Conservation (phyloP, 2,888 invertebrate genomes). For the Lycaena phlaeas region DNA sequence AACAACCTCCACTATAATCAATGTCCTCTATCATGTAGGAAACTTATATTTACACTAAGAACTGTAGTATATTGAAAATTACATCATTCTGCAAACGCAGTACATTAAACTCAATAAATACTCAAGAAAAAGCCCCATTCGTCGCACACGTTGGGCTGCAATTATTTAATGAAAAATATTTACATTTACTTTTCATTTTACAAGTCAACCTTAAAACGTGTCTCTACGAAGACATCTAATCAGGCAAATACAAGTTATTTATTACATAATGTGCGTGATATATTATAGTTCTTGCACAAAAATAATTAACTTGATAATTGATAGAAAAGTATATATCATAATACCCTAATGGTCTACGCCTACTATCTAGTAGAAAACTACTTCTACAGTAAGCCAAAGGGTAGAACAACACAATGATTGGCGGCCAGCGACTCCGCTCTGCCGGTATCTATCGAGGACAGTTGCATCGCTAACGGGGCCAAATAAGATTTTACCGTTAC, state of each 20-base stretch:
- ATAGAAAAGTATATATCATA: constrained; percentile 66
- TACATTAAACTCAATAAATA: constrained; percentile 49
- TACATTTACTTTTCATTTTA: constrained; percentile 62
- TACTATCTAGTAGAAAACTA: constrained; percentile 69
- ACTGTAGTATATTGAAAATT: constrained; percentile 48
- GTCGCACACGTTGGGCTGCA: constrained; percentile 58
- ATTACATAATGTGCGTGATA: constrained; percentile 63
- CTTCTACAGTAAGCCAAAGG: constrained; percentile 70
- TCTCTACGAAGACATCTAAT: constrained; percentile 70
- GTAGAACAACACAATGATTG: constrained; percentile 59
- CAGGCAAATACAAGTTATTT: constrained; percentile 60
- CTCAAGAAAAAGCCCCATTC: constrained; percentile 61
- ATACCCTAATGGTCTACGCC: constrained; percentile 72
- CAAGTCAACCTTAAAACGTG: constrained; percentile 60
- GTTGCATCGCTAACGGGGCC: constrained; percentile 75
- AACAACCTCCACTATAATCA: constrained; percentile 60
- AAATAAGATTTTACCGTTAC: constrained; percentile 72
- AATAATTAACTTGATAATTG: constrained; percentile 60
- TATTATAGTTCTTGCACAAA: constrained; percentile 68
- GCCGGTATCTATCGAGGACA: constrained; percentile 67
- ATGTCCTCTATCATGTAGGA: constrained; percentile 47
- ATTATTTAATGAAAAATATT: constrained; percentile 57
- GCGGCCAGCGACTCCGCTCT: constrained; percentile 37
- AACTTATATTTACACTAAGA: constrained; percentile 48
- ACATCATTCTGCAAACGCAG: constrained; percentile 47